Percentiles rank a stretch among this genome's conserved stretches.
Conservation (phyloP, 2,888 invertebrate species). For the Patella depressa region DNA sequence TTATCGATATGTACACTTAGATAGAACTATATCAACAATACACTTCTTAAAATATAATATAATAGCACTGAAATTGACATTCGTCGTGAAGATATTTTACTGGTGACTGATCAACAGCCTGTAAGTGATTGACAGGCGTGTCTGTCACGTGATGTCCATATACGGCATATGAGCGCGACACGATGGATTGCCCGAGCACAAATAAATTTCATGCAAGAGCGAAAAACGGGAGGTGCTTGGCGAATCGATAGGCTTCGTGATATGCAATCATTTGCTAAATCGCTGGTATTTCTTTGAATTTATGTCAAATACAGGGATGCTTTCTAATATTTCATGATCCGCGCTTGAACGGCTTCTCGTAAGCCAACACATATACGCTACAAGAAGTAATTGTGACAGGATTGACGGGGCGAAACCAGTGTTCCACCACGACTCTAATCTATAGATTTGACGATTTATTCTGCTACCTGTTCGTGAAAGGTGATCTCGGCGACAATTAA, state of each 20-base stretch:
- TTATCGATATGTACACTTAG: too few relatives aligned
- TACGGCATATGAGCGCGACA: conserved; percentile 18
- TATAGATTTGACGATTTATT: too few relatives aligned
- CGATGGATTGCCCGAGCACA: conserved; percentile 22
- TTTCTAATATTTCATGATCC: conserved; percentile 10
- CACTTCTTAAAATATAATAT: too few relatives aligned
- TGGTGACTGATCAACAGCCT: conserved; percentile 10
- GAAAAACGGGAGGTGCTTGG: conserved; percentile 17
- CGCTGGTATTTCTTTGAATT: conserved; percentile 24
- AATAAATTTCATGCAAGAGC: conserved; percentile 28
- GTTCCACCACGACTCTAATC: too few relatives aligned
- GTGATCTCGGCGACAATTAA: too few relatives aligned
- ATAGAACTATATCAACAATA: too few relatives aligned
- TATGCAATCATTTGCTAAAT: conserved; percentile 30
- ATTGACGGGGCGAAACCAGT: too few relatives aligned
- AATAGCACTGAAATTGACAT: too few relatives aligned
- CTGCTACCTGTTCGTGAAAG: too few relatives aligned
- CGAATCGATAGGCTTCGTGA: conserved; percentile 24
- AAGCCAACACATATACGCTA: neutral
- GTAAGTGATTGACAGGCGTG: conserved; percentile 25
- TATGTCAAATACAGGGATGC: conserved; percentile 20
- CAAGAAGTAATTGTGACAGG: too few relatives aligned
- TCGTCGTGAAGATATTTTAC: neutral
- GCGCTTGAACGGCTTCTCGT: conserved; percentile 2
- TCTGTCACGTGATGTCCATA: conserved; percentile 26